Conservation (phyloP, 2,113 vertebrate genomes). For the Indicator maculatus region DNA sequence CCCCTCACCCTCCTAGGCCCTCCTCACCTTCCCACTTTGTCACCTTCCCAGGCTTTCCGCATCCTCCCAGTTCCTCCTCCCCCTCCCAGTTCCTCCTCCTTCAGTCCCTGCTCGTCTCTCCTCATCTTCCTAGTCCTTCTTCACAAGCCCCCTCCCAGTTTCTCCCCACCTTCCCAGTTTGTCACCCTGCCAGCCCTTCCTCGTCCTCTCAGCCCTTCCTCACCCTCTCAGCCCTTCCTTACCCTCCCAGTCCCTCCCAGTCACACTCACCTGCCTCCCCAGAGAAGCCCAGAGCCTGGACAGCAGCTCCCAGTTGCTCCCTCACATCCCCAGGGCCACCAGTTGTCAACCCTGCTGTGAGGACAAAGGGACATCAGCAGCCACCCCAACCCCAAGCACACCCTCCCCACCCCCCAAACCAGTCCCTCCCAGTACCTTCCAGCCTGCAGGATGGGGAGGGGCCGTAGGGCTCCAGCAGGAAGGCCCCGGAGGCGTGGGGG, state of each 20-base stretch:
- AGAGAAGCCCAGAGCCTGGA: neutral
- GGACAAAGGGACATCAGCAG: neutral
- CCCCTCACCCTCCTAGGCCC: neutral
- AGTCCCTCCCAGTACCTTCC: neutral
- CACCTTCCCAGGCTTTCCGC: no score
- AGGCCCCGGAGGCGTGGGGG: constrained; percentile 73
- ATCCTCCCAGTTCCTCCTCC: neutral
- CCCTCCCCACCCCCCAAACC: no score
- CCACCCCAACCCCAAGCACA: neutral
- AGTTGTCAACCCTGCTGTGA: neutral
- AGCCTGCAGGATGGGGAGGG: neutral
- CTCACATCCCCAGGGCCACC: neutral
- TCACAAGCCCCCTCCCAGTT: no score
- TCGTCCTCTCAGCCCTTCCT: no score
- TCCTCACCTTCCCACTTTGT: neutral
- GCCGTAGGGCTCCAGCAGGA: constrained; percentile 75
- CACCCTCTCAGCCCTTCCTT: no score
- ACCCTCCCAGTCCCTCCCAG: no score
- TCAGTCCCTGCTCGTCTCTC: no score
- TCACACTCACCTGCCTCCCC: constrained; percentile 55
- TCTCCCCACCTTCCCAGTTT: no score
- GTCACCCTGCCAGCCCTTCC: no score
- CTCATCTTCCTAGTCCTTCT: neutral
- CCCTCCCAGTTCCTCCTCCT: neutral
- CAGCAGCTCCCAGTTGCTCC: neutral